Conservation (phyloP, 1,140 invertebrate species). For the Drosophila sproati region DNA sequence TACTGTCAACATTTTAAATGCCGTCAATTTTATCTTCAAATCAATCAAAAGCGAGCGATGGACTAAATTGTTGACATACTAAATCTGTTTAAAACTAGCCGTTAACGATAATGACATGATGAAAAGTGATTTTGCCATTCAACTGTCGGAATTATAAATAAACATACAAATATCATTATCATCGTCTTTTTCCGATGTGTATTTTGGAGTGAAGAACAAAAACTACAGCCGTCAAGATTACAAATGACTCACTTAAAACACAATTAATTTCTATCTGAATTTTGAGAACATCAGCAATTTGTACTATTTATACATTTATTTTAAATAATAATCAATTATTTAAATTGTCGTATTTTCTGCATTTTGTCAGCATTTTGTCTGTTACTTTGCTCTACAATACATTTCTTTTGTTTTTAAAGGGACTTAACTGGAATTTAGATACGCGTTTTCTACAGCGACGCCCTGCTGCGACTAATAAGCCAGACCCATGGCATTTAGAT, state of each 20-base stretch:
- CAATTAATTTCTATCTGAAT: not conserved
- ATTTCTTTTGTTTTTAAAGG: conserved; percentile 11
- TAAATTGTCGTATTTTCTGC: not conserved
- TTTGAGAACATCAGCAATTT: conserved; percentile 11
- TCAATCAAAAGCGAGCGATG: conserved; percentile 15
- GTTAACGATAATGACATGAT: conserved; percentile 2
- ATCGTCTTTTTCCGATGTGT: not conserved
- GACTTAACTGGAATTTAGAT: conserved; percentile 54
- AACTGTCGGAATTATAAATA: conserved; percentile 10
- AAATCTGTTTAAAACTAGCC: conserved; percentile 3
- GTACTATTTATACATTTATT: conserved; percentile 17
- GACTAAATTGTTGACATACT: conserved; percentile 10
- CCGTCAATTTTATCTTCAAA: conserved; percentile 1
- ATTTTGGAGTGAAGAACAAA: not conserved
- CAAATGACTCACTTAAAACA: conserved; percentile 4
- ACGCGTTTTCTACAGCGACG: conserved; percentile 31
- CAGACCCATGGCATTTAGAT: conserved; percentile 39
- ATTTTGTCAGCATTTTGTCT: conserved; percentile 1
- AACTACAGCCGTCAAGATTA: conserved; percentile 1
- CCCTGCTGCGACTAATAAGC: conserved; percentile 53
- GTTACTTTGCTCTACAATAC: not conserved
- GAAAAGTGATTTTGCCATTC: conserved; percentile 22
- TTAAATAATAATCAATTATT: conserved; percentile 11
- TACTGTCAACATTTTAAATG: not conserved
- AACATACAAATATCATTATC: conserved; percentile 3